These are phyloP conservation scores for Papilio elwesi DNA, from an alignment of 2,888 invertebrate genomes.

Conservation along the genomic window DNA sequence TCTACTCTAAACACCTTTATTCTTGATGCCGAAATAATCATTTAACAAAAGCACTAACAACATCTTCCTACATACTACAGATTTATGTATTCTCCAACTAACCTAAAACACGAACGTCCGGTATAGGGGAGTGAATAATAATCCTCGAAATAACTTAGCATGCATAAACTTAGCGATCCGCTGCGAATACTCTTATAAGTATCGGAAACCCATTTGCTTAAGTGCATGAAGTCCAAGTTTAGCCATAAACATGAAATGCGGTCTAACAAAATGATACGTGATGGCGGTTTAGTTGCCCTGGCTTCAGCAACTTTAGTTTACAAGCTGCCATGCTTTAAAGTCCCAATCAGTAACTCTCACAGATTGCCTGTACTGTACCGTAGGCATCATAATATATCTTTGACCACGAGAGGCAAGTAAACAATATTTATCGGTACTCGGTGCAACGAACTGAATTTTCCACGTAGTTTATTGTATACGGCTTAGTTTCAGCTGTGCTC, in stretches of 20 bases:
- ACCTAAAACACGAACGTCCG: conserved; percentile 28
- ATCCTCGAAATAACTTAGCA: conserved; percentile 62
- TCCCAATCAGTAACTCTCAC: conserved; percentile 20
- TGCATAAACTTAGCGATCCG: conserved; percentile 66
- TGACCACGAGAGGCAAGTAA: conserved; percentile 1
- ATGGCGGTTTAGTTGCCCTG: conserved; percentile 31
- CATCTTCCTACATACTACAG: not conserved
- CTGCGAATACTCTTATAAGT: conserved; percentile 75
- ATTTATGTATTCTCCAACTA: not conserved
- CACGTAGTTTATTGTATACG: too few relatives aligned
- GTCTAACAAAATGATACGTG: conserved; percentile 60
- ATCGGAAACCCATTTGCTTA: conserved; percentile 83
- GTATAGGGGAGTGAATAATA: conserved; percentile 32
- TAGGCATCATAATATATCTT: conserved; percentile 12
- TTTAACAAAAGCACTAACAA: not conserved
- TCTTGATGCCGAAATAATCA: not conserved
- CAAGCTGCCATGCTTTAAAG: conserved; percentile 6
- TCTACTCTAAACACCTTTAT: not conserved
- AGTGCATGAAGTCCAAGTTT: conserved; percentile 83
- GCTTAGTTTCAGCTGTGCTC: too few relatives aligned
- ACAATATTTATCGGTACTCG: not conserved
- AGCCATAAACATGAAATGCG: conserved; percentile 82
- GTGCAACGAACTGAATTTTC: not conserved
- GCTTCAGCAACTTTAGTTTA: conserved; percentile 25
- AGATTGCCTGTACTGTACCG: conserved; percentile 23